Conservation (phyloP, 2,888 invertebrate genomes). For the Brassicogethes aeneus region DNA sequence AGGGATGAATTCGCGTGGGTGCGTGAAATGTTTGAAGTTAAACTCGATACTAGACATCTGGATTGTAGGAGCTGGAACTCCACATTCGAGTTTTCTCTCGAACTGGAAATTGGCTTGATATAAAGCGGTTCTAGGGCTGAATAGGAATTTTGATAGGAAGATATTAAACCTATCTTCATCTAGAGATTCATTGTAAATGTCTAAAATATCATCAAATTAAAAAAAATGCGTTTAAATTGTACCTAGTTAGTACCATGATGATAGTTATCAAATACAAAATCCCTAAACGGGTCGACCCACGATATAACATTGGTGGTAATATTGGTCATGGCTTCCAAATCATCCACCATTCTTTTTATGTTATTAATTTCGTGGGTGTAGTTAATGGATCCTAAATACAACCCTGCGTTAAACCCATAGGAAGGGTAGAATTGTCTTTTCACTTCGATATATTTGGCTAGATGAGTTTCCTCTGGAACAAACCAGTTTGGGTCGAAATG, state of each 20-base stretch:
- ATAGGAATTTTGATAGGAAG: conserved; percentile 61
- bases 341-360: conserved; percentile 47
- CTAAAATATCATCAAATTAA: conserved; percentile 30
- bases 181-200: conserved; percentile 40
- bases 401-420: conserved; percentile 52
- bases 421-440: conserved; percentile 55
- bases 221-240: conserved; percentile 1
- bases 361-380: conserved; percentile 53
- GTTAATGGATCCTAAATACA: conserved; percentile 59
- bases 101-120: conserved; percentile 63
- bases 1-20: conserved; percentile 60
- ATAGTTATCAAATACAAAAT: conserved; percentile 51
- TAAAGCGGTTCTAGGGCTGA: conserved; percentile 58
- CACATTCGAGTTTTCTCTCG: conserved; percentile 51
- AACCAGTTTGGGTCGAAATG: conserved; percentile 76
- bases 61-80: conserved; percentile 49
- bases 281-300: conserved; percentile 59
- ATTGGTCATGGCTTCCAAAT: conserved; percentile 46
- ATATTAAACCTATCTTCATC: conserved; percentile 49
- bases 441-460: conserved; percentile 50
- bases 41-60: conserved; percentile 55
- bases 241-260: conserved; percentile 38
- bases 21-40: conserved; percentile 49
- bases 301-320: conserved; percentile 47
- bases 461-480: conserved; percentile 58